These are phyloP conservation scores for Scolopax mira DNA, from an alignment of 2,113 vertebrate genomes.

Conservation along the genomic window DNA sequence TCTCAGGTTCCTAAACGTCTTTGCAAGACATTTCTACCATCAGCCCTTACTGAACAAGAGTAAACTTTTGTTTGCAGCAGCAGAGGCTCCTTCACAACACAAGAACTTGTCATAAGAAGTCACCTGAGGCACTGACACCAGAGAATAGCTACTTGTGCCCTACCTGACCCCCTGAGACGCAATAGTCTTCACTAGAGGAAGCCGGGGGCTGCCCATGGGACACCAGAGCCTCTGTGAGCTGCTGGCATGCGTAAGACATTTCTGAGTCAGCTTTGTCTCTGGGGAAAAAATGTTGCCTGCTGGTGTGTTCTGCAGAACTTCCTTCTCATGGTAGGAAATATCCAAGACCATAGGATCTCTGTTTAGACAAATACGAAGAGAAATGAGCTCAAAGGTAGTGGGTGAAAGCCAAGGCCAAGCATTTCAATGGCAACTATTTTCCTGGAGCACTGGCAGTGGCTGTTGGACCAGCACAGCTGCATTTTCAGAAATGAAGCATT, in stretches of 20 bases:
- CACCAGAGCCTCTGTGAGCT: neutral
- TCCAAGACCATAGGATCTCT: neutral
- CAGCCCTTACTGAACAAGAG: fast-evolving
- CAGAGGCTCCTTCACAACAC: neutral
- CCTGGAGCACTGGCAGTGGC: neutral
- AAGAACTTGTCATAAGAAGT: neutral
- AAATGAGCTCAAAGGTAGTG: fast-evolving
- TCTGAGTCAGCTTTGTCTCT: neutral
- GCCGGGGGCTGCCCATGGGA: fast-evolving
- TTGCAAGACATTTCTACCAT: neutral
- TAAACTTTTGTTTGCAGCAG: neutral
- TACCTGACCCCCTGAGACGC: fast-evolving
- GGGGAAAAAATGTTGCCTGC: neutral
- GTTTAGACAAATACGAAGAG: neutral
- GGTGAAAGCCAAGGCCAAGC: neutral
- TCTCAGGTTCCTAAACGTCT: neutral
- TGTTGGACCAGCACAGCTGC: neutral
- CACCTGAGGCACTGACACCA: neutral
- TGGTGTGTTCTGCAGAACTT: neutral
- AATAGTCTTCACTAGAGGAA: neutral
- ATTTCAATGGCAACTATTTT: neutral
- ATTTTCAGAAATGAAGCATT: neutral
- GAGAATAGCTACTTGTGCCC: fast-evolving
- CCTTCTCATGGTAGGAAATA: neutral
- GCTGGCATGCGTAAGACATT: fast-evolving